Evolutionary conservation across 2,888 invertebrate genomes (phyloP).

Genomic region (Stegana nigrithorax): DNA sequence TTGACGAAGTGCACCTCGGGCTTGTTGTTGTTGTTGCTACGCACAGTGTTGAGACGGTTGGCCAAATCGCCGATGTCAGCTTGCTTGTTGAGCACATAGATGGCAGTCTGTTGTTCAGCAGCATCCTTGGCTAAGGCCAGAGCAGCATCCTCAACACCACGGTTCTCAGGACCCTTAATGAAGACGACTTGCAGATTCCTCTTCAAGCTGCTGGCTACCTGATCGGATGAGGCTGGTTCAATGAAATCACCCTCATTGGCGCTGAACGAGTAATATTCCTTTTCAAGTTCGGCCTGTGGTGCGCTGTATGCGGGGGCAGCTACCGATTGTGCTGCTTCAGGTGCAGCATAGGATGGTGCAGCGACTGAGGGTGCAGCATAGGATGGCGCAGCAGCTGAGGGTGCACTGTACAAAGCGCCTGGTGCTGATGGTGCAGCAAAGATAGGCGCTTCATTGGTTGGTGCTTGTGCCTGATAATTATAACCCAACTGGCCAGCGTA

Average conservation of each 20-base stretch:
- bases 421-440: slow-evolving; percentile 12
- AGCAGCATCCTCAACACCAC: slow-evolving; percentile 48
- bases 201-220: slow-evolving; percentile 40
- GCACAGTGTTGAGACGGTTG: slow-evolving; percentile 41
- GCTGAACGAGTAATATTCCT: slow-evolving; percentile 59
- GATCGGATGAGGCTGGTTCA: slow-evolving; percentile 42
- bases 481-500: slow-evolving; percentile 45
- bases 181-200: slow-evolving; percentile 61
- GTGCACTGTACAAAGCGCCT: background rate
- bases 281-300: slow-evolving; percentile 45
- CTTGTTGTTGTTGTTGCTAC: slow-evolving; percentile 46
- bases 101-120: slow-evolving; percentile 50
- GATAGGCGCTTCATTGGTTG: slow-evolving; percentile 33
- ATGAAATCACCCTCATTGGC: slow-evolving; percentile 59
- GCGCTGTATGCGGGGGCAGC: slow-evolving; percentile 42
- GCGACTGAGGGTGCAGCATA: slow-evolving; percentile 18
- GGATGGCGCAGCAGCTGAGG: background rate
- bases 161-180: slow-evolving; percentile 54
- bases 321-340: slow-evolving; percentile 33
- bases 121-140: slow-evolving; percentile 47
- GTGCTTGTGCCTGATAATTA: slow-evolving; percentile 47
- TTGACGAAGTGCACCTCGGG: slow-evolving; percentile 55
- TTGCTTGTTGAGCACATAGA: slow-evolving; percentile 60
- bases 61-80: slow-evolving; percentile 48
- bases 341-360: slow-evolving; percentile 1